A percentile compares a stretch with the other conserved stretches of the same genome.
phyloP scores from a whole-genome alignment of 2,888 invertebrate species.

The Drosophila anceps region DNA sequence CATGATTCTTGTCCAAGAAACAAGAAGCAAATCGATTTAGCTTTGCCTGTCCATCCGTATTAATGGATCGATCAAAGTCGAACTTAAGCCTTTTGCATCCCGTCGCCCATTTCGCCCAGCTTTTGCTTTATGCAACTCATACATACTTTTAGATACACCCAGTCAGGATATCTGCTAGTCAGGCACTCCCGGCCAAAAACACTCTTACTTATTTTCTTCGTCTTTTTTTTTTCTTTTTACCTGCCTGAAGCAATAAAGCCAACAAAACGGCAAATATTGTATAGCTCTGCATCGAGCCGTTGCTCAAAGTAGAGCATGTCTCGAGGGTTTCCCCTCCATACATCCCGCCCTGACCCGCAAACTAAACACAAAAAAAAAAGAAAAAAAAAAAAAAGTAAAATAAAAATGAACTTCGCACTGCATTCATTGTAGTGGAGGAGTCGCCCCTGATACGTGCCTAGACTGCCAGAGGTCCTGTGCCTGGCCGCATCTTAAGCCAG shows the following conservation, averaged over 20 bases:
- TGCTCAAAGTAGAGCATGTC: conserved; percentile 46
- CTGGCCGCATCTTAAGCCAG: conserved; percentile 45
- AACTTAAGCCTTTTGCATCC: neutral
- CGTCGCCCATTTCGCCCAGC: neutral
- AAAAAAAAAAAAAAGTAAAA: neutral
- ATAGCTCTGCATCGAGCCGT: conserved; percentile 31
- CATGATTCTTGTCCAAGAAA: neutral
- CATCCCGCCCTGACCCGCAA: neutral
- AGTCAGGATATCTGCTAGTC: neutral
- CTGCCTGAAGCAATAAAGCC: conserved; percentile 54
- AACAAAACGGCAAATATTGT: conserved; percentile 61
- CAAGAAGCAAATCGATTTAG: neutral
- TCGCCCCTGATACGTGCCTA: conserved; percentile 55
- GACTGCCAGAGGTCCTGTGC: conserved; percentile 55
- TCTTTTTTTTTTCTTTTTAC: neutral
- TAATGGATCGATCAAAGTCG: neutral
- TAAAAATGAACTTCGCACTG: conserved; percentile 59
- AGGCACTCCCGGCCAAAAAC: neutral
- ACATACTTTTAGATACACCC: neutral
- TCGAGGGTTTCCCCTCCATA: conserved; percentile 33
- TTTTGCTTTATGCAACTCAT: neutral
- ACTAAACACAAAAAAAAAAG: conserved; percentile 6
- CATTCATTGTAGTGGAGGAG: conserved; percentile 40
- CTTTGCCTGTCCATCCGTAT: neutral
- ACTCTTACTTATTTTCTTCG: neutral